phyloP scores from a whole-genome alignment of 2,113 vertebrate genomes.

The Poecile atricapillus region DNA sequence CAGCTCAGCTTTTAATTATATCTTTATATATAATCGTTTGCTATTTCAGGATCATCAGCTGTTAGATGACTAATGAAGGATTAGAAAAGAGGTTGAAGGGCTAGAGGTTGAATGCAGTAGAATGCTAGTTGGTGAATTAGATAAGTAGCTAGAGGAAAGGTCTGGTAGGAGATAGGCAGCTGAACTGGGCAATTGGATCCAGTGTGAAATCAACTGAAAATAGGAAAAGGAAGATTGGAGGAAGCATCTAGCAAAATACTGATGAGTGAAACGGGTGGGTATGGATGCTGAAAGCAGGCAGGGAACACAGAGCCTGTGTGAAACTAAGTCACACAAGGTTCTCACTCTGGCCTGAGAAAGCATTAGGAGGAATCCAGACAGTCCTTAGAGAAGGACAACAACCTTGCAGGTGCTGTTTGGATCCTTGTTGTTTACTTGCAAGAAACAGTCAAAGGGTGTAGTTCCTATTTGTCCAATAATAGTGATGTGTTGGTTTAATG shows the following conservation, averaged over 20 bases:
- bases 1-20: neutral
- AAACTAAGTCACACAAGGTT: no score
- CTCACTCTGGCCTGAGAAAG: no score
- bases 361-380: no score
- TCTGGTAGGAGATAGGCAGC: neutral
- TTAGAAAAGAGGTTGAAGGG: slow-evolving; percentile 3
- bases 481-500: no score
- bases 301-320: no score
- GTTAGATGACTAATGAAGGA: slow-evolving; percentile 9
- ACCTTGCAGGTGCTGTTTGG: no score
- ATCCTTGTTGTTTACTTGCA: no score
- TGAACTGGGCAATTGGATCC: neutral
- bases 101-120: slow-evolving; percentile 6
- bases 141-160: slow-evolving; percentile 11
- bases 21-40: neutral
- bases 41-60: slow-evolving; percentile 21
- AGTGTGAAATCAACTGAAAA: neutral
- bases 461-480: no score
- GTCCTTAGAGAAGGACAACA: no score
- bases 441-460: no score
- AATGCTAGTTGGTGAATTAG: neutral
- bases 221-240: neutral
- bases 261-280: neutral
- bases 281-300: no score
- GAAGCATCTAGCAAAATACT: neutral